These are phyloP conservation scores for Epizoanthus rinbou DNA, from an alignment of 92 coral and sea anemone genomes.

Conservation along the genomic window DNA sequence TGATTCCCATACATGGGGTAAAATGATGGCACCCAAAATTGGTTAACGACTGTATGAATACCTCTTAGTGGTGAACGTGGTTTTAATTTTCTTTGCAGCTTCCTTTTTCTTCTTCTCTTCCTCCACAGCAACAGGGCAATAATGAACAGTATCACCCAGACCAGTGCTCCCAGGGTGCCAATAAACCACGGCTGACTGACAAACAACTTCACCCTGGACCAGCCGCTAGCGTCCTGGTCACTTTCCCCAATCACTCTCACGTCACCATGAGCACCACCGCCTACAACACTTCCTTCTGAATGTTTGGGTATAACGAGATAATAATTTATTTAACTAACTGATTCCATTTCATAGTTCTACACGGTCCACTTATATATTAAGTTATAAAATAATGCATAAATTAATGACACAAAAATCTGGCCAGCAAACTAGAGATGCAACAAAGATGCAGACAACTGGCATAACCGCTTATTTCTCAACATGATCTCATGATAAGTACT, in stretches of 20 bases:
- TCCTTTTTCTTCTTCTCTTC: slow-evolving; percentile 52
- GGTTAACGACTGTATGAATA: background rate
- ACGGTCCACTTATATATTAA: too few relatives aligned
- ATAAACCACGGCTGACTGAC: slow-evolving; percentile 95
- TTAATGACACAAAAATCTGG: too few relatives aligned
- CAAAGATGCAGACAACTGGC: too few relatives aligned
- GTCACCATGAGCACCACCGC: slow-evolving; percentile 38
- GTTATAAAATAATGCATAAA: too few relatives aligned
- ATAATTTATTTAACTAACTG: too few relatives aligned
- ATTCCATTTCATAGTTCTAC: too few relatives aligned
- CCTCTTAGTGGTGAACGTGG: slow-evolving; percentile 34
- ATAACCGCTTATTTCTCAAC: too few relatives aligned
- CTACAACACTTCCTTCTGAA: background rate
- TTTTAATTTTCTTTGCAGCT: slow-evolving; percentile 50
- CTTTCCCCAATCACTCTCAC: slow-evolving; percentile 62
- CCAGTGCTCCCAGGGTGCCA: slow-evolving; percentile 84
- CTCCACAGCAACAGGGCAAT: slow-evolving; percentile 79
- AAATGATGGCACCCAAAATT: too few relatives aligned
- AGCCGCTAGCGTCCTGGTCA: slow-evolving; percentile 52
- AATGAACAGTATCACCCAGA: slow-evolving; percentile 72
- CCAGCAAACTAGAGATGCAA: too few relatives aligned
- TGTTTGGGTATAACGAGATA: background rate
- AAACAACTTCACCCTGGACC: slow-evolving; percentile 76
- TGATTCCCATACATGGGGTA: too few relatives aligned
- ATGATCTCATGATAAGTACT: too few relatives aligned